These are phyloP conservation scores for Pachydiplax longipennis DNA, from an alignment of 2,888 invertebrate genomes.

Conservation along the genomic window DNA sequence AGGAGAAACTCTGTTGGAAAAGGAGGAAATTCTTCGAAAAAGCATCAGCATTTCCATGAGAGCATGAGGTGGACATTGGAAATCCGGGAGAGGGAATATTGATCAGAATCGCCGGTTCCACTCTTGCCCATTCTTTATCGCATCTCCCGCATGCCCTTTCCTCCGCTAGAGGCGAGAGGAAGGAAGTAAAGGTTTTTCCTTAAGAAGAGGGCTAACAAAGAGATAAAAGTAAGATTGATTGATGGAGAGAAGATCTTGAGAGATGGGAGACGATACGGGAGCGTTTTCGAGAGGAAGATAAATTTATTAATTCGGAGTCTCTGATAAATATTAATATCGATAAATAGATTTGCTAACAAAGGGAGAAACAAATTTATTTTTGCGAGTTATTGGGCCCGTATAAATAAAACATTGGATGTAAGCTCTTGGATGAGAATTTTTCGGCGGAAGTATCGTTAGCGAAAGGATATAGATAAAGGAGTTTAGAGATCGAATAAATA, in stretches of 20 bases:
- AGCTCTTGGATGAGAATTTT: too few species aligned
- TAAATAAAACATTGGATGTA: too few species aligned
- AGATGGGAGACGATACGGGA: too few species aligned
- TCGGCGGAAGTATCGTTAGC: too few species aligned
- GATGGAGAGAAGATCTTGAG: neutral
- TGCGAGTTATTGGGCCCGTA: too few species aligned
- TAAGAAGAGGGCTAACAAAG: neutral
- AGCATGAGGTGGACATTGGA: conserved; percentile 18
- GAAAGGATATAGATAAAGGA: too few species aligned
- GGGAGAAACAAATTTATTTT: too few species aligned
- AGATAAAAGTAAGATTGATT: neutral
- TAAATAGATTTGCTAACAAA: too few species aligned
- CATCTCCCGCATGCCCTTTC: neutral
- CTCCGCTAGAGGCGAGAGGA: neutral
- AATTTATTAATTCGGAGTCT: too few species aligned
- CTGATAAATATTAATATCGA: too few species aligned
- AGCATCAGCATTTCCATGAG: neutral
- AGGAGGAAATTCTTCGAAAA: neutral
- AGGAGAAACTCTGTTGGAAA: neutral
- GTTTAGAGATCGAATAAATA: too few species aligned
- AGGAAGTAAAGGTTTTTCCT: neutral
- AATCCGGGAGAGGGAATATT: neutral
- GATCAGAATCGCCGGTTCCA: neutral
- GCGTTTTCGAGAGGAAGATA: too few species aligned
- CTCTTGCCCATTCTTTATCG: neutral